Evolutionary conservation across 2,113 vertebrate species (phyloP), one percentile per base, ranked within the genome.

Genomic region (Rattus rattus): DNA sequence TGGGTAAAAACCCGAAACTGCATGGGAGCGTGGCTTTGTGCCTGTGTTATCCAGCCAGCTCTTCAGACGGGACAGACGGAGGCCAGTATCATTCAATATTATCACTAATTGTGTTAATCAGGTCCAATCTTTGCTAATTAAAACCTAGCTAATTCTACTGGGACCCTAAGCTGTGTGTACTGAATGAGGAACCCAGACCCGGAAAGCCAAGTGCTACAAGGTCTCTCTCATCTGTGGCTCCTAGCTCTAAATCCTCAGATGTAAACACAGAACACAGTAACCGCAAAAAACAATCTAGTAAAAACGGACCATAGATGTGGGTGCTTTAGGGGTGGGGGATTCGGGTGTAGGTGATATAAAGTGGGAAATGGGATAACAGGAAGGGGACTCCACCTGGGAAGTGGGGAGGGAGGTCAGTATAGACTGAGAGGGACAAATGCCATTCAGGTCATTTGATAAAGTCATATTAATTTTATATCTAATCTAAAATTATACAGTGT

Each of bases 121-220:
- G 61, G 28, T 43, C 6, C n/a, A 81, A 88, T 92, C 47, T 70
- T 91, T 91, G 95, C 92, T 10, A n/a, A n/a, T n/a, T n/a, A 86
- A 97, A 84, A 22, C 7, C 65, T 6, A 85, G 92, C 95, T 95
- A 93, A 95, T 75, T 63, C 14, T 7, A 88, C 43, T 43, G 49
- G 87, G 90, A 97, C 90, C 3, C 92, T 96, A 47, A 90, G 91
- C 89, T 79, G 79, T 24, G 85, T 75, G 9, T 30, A 90, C 22
- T 56, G 33, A 56, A 4, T 19, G 30, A 20, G 77, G 77, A 36
- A 56, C 52, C 52, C 30, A 79, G 49, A 56, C 52, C 9, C 17
- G 56, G 77, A 36, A 79, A 54, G 49, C 12, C 30, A 80, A 56
- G 22, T 56, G 77, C 52, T 36, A 3, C 28, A 54, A 33, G 76